These are phyloP conservation scores for Trachymyrmex septentrionalis DNA, from an alignment of 1,140 invertebrate genomes.

Conservation along the genomic window DNA sequence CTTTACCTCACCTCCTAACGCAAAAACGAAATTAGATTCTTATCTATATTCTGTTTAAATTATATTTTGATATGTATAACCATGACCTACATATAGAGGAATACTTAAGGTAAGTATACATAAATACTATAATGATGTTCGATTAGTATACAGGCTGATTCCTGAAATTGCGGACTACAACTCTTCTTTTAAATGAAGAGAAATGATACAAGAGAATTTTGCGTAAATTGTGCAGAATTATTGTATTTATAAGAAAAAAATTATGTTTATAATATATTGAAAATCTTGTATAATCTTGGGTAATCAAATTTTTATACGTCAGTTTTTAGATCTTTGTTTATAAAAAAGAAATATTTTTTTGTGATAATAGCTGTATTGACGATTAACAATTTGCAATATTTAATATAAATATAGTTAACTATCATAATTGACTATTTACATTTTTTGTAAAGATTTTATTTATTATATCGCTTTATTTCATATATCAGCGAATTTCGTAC, in stretches of 20 bases:
- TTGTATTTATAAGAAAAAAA: constrained; percentile 7
- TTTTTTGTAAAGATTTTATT: constrained; percentile 40
- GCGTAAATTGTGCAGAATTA: constrained; percentile 34
- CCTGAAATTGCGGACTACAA: neutral
- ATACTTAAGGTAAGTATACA: constrained; percentile 66
- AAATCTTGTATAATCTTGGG: constrained; percentile 2
- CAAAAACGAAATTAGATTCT: constrained; percentile 91
- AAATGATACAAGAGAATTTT: constrained; percentile 17
- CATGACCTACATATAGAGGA: constrained; percentile 51
- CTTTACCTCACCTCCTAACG: constrained; percentile 92
- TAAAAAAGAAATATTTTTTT: constrained; percentile 24
- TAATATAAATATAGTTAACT: constrained; percentile 23
- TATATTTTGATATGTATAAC: constrained; percentile 52
- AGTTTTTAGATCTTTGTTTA: constrained; percentile 32
- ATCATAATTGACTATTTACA: neutral
- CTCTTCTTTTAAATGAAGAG: neutral
- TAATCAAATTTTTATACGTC: constrained; percentile 31
- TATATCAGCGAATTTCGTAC: neutral
- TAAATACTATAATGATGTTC: constrained; percentile 62
- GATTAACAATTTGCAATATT: constrained; percentile 14
- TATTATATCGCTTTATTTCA: constrained; percentile 34
- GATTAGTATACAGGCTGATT: constrained; percentile 28
- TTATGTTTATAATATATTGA: neutral
- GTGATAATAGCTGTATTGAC: constrained; percentile 55
- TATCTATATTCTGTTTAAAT: constrained; percentile 92